A percentile compares a stretch with the other conserved stretches of the same genome.
phyloP scores from a whole-genome alignment of 2,797 vertebrate genomes.

The Megalops cyprinoides region DNA sequence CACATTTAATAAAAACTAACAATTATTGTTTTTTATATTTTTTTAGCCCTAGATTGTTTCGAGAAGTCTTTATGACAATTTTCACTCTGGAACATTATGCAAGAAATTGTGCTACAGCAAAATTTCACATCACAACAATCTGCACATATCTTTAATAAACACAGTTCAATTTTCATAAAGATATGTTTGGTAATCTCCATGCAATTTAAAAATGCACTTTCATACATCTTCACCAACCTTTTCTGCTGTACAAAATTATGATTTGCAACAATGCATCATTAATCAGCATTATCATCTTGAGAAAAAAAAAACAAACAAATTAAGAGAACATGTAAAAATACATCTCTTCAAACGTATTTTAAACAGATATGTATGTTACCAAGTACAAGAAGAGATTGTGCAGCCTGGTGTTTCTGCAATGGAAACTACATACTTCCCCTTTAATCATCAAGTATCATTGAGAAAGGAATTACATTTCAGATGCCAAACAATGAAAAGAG shows the following conservation, averaged over 20 bases:
- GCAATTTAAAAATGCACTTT: slow-evolving; percentile 64
- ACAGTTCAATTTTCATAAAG: slow-evolving; percentile 46
- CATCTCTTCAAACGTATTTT: slow-evolving; percentile 45
- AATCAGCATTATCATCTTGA: slow-evolving; percentile 28
- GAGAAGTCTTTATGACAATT: slow-evolving; percentile 54
- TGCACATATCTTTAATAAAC: slow-evolving; percentile 51
- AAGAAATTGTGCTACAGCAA: slow-evolving; percentile 74
- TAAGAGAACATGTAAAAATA: slow-evolving; percentile 55
- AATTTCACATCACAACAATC: slow-evolving; percentile 66
- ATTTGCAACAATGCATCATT: slow-evolving; percentile 45
- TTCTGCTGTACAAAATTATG: slow-evolving; percentile 44
- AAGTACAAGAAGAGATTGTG: slow-evolving; percentile 35
- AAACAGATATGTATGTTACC: slow-evolving; percentile 55
- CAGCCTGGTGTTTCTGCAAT: slow-evolving; percentile 28
- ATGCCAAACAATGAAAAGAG: slow-evolving; percentile 9
- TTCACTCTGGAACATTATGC: slow-evolving; percentile 63
- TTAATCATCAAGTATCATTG: not conserved
- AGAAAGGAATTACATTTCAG: slow-evolving; percentile 20
- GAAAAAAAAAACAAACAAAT: slow-evolving; percentile 44
- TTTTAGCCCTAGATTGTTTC: slow-evolving; percentile 65
- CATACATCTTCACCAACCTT: slow-evolving; percentile 40
- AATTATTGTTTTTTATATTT: slow-evolving; percentile 45
- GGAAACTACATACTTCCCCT: slow-evolving; percentile 7
- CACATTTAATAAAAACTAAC: slow-evolving; percentile 65
- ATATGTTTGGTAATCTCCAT: slow-evolving; percentile 66